A percentile compares a stretch with the other conserved stretches of the same genome.
Evolutionary conservation across 2,888 invertebrate species (phyloP).

Genomic region (Seira musarum): DNA sequence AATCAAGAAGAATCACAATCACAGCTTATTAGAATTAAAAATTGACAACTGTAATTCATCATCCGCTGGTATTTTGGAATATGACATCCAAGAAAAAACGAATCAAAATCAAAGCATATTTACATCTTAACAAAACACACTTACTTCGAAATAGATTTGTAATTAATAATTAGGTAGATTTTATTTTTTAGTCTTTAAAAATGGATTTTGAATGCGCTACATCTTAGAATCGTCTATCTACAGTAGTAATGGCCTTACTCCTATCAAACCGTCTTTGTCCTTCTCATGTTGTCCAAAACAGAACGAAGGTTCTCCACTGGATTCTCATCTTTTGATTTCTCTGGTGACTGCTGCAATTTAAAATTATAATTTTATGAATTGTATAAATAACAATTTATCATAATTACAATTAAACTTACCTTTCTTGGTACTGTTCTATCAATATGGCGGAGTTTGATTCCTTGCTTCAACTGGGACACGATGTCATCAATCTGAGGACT

Average conservation of each 20-base stretch:
- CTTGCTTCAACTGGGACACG: slow-evolving; percentile 65
- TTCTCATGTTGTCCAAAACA: slow-evolving; percentile 64
- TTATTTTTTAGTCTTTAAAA: neutral
- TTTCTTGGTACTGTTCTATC: slow-evolving; percentile 61
- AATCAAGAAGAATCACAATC: too few species aligned
- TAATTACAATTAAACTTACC: slow-evolving; percentile 29
- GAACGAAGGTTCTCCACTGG: slow-evolving; percentile 65
- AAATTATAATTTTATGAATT: slow-evolving; percentile 7
- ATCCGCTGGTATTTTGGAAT: too few species aligned
- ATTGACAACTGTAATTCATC: too few species aligned
- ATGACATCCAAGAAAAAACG: too few species aligned
- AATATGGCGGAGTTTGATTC: slow-evolving; percentile 65
- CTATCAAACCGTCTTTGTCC: too few species aligned
- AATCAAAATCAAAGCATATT: too few species aligned
- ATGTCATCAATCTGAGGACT: slow-evolving; percentile 66
- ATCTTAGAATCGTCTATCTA: slow-evolving; percentile 33
- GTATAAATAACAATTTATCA: slow-evolving; percentile 14
- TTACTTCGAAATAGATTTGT: neutral
- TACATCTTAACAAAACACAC: too few species aligned
- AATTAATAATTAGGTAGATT: slow-evolving; percentile 7
- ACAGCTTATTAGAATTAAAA: too few species aligned
- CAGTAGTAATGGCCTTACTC: too few species aligned
- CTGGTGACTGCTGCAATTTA: slow-evolving; percentile 26
- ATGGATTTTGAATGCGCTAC: neutral
- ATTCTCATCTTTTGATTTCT: slow-evolving; percentile 38